Conservation (phyloP, 2,888 invertebrate species). For the Neria commutata region DNA sequence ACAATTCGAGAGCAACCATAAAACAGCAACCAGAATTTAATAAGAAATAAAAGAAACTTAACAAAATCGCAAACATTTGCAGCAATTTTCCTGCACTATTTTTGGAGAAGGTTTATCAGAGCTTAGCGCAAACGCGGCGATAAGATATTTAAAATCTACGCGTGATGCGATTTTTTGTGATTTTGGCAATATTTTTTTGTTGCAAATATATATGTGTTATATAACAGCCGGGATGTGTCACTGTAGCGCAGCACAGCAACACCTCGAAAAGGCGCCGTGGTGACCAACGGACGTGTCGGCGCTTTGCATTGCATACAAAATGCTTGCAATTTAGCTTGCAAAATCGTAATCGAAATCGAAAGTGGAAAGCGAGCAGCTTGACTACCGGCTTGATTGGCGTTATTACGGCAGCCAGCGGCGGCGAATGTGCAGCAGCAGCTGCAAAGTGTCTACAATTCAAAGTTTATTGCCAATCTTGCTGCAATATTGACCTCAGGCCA, state of each 20-base stretch:
- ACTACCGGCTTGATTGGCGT: neutral
- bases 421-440: slow-evolving; percentile 7
- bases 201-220: neutral
- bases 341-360: neutral
- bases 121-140: too few relatives aligned
- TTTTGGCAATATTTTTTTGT: neutral
- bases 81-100: too few relatives aligned
- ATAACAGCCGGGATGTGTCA: neutral
- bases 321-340: neutral
- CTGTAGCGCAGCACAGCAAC: neutral
- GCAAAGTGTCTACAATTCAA: slow-evolving; percentile 24
- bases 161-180: too few relatives aligned
- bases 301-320: neutral
- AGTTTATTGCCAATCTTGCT: slow-evolving; percentile 29
- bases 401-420: slow-evolving; percentile 6
- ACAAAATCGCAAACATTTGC: too few relatives aligned
- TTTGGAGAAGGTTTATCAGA: too few relatives aligned
- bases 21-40: too few relatives aligned
- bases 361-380: slow-evolving; percentile 4
- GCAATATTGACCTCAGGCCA: neutral
- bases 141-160: too few relatives aligned
- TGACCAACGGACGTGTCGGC: neutral
- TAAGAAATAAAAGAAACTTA: too few relatives aligned
- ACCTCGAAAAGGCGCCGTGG: neutral
- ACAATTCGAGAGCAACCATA: too few relatives aligned